These are phyloP conservation scores for Hylia prasina DNA, from an alignment of 2,113 vertebrate species.

Conservation along the genomic window DNA sequence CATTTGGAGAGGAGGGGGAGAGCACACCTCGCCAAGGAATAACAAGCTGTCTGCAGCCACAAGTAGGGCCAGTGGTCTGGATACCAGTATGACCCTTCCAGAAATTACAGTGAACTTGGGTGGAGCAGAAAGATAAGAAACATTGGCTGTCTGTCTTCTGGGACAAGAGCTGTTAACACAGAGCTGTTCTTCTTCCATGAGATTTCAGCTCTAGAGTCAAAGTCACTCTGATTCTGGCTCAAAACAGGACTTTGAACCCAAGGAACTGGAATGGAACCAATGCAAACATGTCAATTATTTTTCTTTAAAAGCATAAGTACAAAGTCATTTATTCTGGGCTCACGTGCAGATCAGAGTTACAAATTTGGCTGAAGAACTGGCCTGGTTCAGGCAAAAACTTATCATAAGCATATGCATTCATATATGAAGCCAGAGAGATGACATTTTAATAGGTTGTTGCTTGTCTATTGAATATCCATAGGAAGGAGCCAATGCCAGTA, in stretches of 20 bases:
- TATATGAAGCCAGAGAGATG: not conserved
- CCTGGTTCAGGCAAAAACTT: not conserved
- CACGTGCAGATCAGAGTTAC: not conserved
- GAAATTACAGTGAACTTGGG: not conserved
- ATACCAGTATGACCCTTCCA: not conserved
- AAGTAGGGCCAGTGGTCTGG: not conserved
- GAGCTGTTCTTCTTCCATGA: not conserved
- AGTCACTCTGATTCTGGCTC: not conserved
- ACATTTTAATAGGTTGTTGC: not conserved
- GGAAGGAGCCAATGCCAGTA: not conserved
- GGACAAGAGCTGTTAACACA: not conserved
- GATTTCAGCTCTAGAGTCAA: not conserved
- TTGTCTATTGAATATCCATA: not conserved
- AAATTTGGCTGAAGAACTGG: not conserved
- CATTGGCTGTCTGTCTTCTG: not conserved
- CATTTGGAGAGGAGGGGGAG: conserved; percentile 32
- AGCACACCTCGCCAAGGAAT: not conserved
- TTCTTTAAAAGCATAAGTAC: not conserved
- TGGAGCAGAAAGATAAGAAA: not conserved
- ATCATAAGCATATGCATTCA: not conserved
- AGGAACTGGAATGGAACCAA: not conserved
- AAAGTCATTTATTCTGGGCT: not conserved
- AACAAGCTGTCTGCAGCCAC: conserved; percentile 5
- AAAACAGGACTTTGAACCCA: not conserved
- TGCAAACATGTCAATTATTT: not conserved